phyloP scores from a whole-genome alignment of 2,888 invertebrate genomes.

The Acleris literana region DNA sequence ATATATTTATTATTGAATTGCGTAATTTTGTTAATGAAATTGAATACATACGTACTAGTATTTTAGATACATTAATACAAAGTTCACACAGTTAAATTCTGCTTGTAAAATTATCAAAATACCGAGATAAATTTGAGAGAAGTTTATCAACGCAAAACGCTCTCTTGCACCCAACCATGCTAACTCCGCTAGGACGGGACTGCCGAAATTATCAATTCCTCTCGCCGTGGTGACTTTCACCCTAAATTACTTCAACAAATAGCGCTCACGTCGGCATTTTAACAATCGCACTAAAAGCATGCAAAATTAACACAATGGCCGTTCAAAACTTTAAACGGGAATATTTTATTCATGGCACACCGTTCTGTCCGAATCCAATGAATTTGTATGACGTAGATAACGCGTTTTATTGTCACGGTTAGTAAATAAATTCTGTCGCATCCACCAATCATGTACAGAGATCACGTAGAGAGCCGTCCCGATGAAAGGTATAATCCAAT shows the following conservation, averaged over 20 bases:
- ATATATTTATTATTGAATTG: too few species aligned
- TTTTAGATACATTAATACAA: background rate
- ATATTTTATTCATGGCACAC: slow-evolving; percentile 61
- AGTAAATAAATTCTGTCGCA: slow-evolving; percentile 69
- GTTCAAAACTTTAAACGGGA: slow-evolving; percentile 53
- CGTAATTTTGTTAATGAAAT: too few species aligned
- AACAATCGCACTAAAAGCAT: slow-evolving; percentile 22
- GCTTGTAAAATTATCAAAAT: background rate
- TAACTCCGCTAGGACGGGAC: slow-evolving; percentile 1
- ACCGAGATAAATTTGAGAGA: background rate
- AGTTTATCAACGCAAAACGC: background rate
- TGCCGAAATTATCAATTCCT: slow-evolving; percentile 16
- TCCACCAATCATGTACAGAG: slow-evolving; percentile 70
- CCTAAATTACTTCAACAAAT: slow-evolving; percentile 5
- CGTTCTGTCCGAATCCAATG: slow-evolving; percentile 54
- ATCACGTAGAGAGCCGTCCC: slow-evolving; percentile 65
- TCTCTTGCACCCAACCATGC: background rate
- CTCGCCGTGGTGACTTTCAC: background rate
- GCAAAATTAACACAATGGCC: slow-evolving; percentile 32
- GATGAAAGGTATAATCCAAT: slow-evolving; percentile 77
- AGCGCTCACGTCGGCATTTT: slow-evolving; percentile 8
- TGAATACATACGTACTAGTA: too few species aligned
- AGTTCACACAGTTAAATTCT: background rate
- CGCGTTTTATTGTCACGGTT: slow-evolving; percentile 70
- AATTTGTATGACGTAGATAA: slow-evolving; percentile 68